phyloP scores from a whole-genome alignment of 2,797 vertebrate genomes.

The Enteromius mattozi region DNA sequence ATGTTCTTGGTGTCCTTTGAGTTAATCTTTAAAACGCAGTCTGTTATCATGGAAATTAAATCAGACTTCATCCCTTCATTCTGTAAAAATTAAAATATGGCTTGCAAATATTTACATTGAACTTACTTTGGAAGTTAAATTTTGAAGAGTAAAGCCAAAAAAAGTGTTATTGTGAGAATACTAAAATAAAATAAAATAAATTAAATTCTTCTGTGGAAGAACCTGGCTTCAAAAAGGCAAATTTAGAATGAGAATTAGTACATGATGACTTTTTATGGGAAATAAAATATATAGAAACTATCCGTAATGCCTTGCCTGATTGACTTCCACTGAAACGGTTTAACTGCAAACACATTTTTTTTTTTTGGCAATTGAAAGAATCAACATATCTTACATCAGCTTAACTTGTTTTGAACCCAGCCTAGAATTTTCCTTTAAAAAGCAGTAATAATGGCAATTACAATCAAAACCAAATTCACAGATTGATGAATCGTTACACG shows the following conservation, averaged over 20 bases:
- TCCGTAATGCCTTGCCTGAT: not conserved
- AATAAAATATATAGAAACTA: not conserved
- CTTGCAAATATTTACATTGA: not conserved
- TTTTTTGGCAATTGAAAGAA: not conserved
- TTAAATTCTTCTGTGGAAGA: not conserved
- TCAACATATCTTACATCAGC: not conserved
- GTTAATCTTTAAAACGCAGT: not conserved
- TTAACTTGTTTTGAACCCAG: not conserved
- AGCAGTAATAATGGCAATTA: conserved; percentile 7
- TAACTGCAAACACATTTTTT: not conserved
- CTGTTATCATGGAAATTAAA: not conserved
- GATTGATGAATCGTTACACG: not conserved
- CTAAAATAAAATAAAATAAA: not conserved
- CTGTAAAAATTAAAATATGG: not conserved
- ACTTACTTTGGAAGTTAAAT: not conserved
- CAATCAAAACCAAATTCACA: not conserved
- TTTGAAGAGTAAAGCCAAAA: not conserved
- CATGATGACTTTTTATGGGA: not conserved
- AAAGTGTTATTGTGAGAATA: not conserved
- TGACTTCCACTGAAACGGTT: not conserved
- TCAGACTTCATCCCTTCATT: not conserved
- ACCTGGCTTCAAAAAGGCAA: not conserved
- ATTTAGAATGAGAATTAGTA: not conserved
- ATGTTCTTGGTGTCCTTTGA: not conserved
- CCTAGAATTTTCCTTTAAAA: not conserved